A percentile compares a stretch with the other conserved stretches of the same genome.
Evolutionary conservation across 2,888 invertebrate species (phyloP).

Genomic region (Myopa tessellatipennis): DNA sequence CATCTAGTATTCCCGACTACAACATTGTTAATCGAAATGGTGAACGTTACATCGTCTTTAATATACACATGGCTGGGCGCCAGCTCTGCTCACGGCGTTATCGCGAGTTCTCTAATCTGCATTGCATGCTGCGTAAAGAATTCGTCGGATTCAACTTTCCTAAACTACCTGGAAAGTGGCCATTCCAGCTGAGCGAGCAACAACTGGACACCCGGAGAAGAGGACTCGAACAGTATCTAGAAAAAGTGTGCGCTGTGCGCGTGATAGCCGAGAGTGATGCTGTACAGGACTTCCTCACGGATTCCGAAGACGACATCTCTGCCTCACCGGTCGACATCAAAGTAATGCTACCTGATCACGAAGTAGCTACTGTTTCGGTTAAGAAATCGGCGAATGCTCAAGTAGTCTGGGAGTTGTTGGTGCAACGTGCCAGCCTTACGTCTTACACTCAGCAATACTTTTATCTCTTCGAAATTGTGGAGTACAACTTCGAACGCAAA

Average conservation of each 20-base stretch:
- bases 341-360: constrained; percentile 88
- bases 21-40: constrained; percentile 88
- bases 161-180: constrained; percentile 98
- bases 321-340: constrained; percentile 83
- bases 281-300: constrained; percentile 97
- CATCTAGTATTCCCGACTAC: constrained; percentile 89
- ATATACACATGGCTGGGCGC: constrained; percentile 98
- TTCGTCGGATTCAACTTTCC: constrained; percentile 96
- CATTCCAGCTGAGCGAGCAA: constrained; percentile 96
- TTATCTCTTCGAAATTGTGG: constrained; percentile 96
- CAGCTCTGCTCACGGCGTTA: constrained; percentile 97
- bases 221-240: constrained; percentile 97
- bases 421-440: constrained; percentile 84
- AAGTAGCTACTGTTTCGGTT: constrained; percentile 88
- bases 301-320: constrained; percentile 85
- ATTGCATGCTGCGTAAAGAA: constrained; percentile 90
- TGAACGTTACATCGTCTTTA: constrained; percentile 93
- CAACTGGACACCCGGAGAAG: constrained; percentile 94
- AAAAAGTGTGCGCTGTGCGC: constrained; percentile 96
- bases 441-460: constrained; percentile 88
- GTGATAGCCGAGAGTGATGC: constrained; percentile 98
- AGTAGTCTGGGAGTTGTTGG: constrained; percentile 88
- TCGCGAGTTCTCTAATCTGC: constrained; percentile 92
- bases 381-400: constrained; percentile 90
- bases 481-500: constrained; percentile 96